Evolutionary conservation across 2,113 vertebrate species (phyloP), one percentile per base, ranked within the genome.

Genomic region (Sterrhoptilus dennistouni): DNA sequence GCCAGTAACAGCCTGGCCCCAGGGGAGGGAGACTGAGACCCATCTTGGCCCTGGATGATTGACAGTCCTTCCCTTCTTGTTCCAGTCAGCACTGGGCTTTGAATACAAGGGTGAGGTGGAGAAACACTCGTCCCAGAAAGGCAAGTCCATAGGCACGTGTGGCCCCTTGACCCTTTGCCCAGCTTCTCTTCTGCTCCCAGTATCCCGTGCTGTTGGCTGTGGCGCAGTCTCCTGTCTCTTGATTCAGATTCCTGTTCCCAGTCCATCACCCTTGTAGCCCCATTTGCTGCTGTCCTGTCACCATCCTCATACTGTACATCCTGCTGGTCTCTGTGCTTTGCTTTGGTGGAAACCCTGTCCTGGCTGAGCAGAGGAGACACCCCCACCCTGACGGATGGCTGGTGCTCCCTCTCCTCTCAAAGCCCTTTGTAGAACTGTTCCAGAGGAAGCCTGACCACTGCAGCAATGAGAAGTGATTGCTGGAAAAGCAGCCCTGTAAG

Each of bases 61-160:
- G 33, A 77, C 19, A 4, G 29, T 45, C 19, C 33, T 66, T 14
- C 31, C 9, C 21, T 94, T 97, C 88, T 94, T 78, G 19, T 95
- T 97, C 10, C 97, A 99, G 99, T 99, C 99, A 33, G 99, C 99
- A 1, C 65, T 99, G 95, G 98, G 99, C 68, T 99, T 99, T 91
- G 99, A 99, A 36, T 99, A 99, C 98, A 99, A 99, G 97, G 98
- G 97, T n/a, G 97, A 99, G 74, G 98, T 99, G 87, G 97, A 99
- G 86, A 98, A 99, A 57, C 99, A 99, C 36, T 70, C 98, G 0
- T 99, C 99, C 72, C 99, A 99, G 96, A 99, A 98, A 99, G 99
- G 99, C 98, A 95, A 96, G 96, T 87, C 42, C 35, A 0, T 5
- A n/a, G 25, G 21, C 49, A 40, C 1, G 0, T 15, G 45, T 45